Percentiles rank a stretch among this genome's conserved stretches.
These are phyloP conservation scores for Acipenser oxyrinchus DNA, from an alignment of 2,797 vertebrate species.

Conservation along the genomic window DNA sequence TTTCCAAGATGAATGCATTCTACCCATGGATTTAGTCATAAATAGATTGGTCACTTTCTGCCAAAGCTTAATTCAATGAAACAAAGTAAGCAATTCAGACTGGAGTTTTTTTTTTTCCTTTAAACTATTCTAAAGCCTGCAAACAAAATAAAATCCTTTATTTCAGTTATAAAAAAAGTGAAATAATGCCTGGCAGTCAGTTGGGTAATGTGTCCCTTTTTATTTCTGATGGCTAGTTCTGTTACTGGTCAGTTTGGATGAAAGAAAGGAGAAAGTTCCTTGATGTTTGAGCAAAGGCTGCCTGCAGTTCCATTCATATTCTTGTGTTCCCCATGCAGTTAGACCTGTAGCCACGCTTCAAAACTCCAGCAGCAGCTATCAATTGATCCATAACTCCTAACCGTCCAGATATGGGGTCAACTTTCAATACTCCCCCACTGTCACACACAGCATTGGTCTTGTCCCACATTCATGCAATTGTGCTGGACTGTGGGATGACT, in stretches of 20 bases:
- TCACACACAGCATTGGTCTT: conserved; percentile 73
- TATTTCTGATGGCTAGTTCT: conserved; percentile 39
- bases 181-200: conserved; percentile 37
- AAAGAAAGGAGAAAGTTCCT: conserved; percentile 57
- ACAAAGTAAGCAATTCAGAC: too few relatives aligned
- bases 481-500: conserved; percentile 56
- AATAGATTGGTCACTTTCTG: too few relatives aligned
- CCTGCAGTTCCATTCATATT: conserved; percentile 63
- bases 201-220: conserved; percentile 11
- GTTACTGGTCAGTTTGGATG: conserved; percentile 53
- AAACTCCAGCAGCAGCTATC: conserved; percentile 54
- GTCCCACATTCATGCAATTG: conserved; percentile 63
- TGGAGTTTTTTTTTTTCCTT: too few relatives aligned
- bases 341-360: conserved; percentile 65
- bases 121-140: background rate
- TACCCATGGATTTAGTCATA: too few relatives aligned
- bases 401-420: conserved; percentile 72
- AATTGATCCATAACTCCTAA: conserved; percentile 66
- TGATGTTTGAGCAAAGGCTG: conserved; percentile 47
- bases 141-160: background rate
- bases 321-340: conserved; percentile 45
- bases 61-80: background rate
- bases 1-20: too few relatives aligned
- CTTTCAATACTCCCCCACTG: conserved; percentile 76
- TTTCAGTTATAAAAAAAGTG: background rate